Base-by-base conservation (phyloP, 2,888 invertebrate genomes). In the Mactromeris polynyma region DNA sequence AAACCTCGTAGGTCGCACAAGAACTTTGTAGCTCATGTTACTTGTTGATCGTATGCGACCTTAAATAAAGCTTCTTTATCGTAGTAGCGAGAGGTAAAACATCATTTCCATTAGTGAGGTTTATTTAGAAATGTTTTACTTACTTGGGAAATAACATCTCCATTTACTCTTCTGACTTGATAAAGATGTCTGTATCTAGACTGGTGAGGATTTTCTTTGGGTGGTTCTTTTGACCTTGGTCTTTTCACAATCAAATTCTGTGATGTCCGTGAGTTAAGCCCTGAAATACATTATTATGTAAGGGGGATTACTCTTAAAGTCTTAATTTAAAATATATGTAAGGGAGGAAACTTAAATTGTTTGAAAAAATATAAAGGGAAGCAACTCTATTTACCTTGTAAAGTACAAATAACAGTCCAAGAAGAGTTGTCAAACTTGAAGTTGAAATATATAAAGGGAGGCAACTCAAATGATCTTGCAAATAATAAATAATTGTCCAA, bases 91-190 rank as follows among this genome's bases (percentile, higher is more conserved):
- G n/a, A n/a, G n/a, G n/a, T n/a, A n/a, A n/a, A n/a, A n/a, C n/a
- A n/a, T n/a, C n/a, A n/a, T n/a, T n/a, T n/a, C n/a, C 4, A n/a
- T 21, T n/a, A 9, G 64, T 7, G 33, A 26, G n/a, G 33, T 2
- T 6, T 14, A 42, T 2, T 2, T 51, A 1, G 51, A 17, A 42
- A 19, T 51, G 51, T 2, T 64, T n/a, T 14, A 58, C 79, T 64
- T 93, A 97, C 98, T 98, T 98, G 98, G 93, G 98, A 98, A 94
- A 98, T 98, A 92, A 98, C 98, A 97, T 98, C 98, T 21, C 98
- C 98, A 94, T 98, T 98, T 42, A 98, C 98, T 14, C 98, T 98
- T 94, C 98, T 97, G 87, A 98, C 98, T 97, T 98, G 98, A 97
- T 98, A 98, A 92, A 98, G 98, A 95, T 99, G 99, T 93, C 98